phyloP scores from a whole-genome alignment of 1,140 invertebrate genomes.

The Orussus abietinus region DNA sequence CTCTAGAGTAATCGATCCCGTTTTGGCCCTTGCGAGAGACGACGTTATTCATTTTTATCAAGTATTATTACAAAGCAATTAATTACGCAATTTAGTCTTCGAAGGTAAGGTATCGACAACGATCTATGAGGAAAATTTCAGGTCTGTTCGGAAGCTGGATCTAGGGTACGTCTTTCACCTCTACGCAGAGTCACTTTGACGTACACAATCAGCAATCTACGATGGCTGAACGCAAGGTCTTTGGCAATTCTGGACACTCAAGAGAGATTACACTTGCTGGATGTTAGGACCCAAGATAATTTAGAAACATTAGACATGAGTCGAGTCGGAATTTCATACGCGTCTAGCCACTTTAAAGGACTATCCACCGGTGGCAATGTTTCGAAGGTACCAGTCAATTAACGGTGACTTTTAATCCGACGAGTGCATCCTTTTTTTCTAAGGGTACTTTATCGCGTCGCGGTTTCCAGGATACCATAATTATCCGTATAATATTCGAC shows the following conservation, averaged over 20 bases:
- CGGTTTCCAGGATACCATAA: no score
- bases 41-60: slow-evolving; percentile 79
- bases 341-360: slow-evolving; percentile 89
- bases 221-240: slow-evolving; percentile 86
- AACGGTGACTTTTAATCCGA: no score
- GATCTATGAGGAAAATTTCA: slow-evolving; percentile 12
- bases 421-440: no score
- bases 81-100: no score
- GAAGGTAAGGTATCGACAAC: no score
- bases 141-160: slow-evolving; percentile 47
- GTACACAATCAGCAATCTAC: slow-evolving; percentile 68
- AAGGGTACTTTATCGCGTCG: no score
- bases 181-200: slow-evolving; percentile 66
- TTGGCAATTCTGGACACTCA: slow-evolving; percentile 79
- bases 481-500: no score
- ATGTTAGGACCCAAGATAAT: slow-evolving; percentile 82
- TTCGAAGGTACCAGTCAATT: slow-evolving; percentile 47
- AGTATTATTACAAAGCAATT: slow-evolving; percentile 54
- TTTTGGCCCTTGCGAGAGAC: slow-evolving; percentile 82
- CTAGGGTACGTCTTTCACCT: slow-evolving; percentile 60
- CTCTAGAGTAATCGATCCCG: slow-evolving; percentile 73
- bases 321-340: slow-evolving; percentile 83
- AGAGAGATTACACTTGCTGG: slow-evolving; percentile 83
- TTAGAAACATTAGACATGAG: slow-evolving; percentile 80
- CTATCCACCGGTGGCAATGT: slow-evolving; percentile 76